Conservation (phyloP, 1,140 invertebrate genomes). For the Diuraphis noxia region DNA sequence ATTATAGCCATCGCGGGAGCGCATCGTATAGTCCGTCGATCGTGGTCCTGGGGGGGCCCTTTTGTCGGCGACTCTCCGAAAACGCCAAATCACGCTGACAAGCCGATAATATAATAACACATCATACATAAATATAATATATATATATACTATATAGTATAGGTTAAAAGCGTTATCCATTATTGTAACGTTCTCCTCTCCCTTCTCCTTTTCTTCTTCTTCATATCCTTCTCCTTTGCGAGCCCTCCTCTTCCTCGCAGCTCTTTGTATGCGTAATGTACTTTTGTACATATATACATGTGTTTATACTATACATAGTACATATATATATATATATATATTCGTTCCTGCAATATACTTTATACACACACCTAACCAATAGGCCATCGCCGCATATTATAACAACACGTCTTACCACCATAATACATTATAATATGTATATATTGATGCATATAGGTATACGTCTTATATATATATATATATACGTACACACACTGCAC, state of each 20-base stretch:
- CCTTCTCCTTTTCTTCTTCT: background rate
- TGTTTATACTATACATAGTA: too few relatives aligned
- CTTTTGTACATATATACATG: background rate
- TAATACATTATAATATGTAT: background rate
- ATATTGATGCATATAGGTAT: background rate
- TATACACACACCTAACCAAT: background rate
- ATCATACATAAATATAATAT: background rate
- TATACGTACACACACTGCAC: background rate
- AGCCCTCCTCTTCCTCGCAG: background rate
- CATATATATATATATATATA: background rate
- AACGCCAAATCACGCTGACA: constrained; percentile 42
- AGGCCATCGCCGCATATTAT: background rate
- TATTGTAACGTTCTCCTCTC: background rate
- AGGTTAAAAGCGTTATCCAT: background rate
- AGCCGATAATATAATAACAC: background rate
- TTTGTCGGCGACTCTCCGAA: constrained; percentile 42
- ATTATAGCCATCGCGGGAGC: constrained; percentile 2
- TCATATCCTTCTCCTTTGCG: background rate
- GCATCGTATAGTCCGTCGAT: background rate
- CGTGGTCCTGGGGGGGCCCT: background rate
- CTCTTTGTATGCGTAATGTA: background rate
- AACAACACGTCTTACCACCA: background rate
- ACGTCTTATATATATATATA: background rate
- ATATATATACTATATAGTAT: background rate
- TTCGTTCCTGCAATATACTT: too few relatives aligned